Evolutionary conservation across 2,888 invertebrate species (phyloP).

Genomic region (Amphipoea lucens): DNA sequence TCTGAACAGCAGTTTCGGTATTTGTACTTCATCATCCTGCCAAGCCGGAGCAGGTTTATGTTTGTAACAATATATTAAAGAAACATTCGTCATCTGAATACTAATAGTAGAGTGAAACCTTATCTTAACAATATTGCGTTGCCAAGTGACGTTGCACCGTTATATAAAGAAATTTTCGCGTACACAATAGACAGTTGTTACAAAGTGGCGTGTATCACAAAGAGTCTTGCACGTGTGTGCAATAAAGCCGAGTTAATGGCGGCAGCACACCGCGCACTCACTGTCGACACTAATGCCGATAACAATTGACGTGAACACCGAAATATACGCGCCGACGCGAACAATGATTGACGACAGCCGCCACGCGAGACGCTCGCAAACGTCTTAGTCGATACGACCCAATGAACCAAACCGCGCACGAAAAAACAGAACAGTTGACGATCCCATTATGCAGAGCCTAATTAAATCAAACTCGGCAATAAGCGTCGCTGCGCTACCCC

Average conservation of each 20-base stretch:
- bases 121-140: conserved; percentile 59
- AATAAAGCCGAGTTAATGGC: conserved; percentile 58
- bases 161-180: conserved; percentile 66
- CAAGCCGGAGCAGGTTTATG: conserved; percentile 25
- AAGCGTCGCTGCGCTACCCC: conserved; percentile 76
- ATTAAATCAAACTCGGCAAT: conserved; percentile 83
- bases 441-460: conserved; percentile 78
- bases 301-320: conserved; percentile 60
- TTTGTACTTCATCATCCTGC: conserved; percentile 40
- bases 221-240: conserved; percentile 60
- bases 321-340: conserved; percentile 46
- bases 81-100: conserved; percentile 33
- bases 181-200: conserved; percentile 65
- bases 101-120: conserved; percentile 35
- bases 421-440: conserved; percentile 76
- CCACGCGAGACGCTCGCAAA: conserved; percentile 29
- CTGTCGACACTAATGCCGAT: conserved; percentile 61
- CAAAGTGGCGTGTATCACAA: conserved; percentile 61
- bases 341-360: conserved; percentile 59
- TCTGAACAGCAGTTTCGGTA: conserved; percentile 23
- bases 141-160: conserved; percentile 55
- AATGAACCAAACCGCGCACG: conserved; percentile 61
- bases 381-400: conserved; percentile 29
- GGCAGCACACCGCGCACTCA: conserved; percentile 31
- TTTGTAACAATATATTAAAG: conserved; percentile 35